These are phyloP conservation scores for Megaceryle torquata DNA, from an alignment of 2,113 vertebrate genomes.

Conservation along the genomic window DNA sequence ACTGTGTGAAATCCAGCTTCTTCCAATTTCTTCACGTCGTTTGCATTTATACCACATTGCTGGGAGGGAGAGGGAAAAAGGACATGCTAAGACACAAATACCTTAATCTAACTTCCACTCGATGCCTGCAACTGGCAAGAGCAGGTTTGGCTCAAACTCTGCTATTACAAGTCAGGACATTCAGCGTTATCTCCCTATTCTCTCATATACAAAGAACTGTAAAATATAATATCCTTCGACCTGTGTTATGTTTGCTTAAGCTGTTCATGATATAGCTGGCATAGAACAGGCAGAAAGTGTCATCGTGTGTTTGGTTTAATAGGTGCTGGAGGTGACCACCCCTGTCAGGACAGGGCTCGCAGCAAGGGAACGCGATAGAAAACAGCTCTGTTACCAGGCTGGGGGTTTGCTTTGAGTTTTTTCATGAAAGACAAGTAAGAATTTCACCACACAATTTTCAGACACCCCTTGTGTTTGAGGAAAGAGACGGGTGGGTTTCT, in stretches of 20 bases:
- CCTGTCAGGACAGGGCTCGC: fast-evolving
- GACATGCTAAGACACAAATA: background rate
- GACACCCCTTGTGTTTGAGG: background rate
- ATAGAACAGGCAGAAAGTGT: background rate
- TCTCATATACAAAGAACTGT: too few species aligned
- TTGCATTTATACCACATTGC: slow-evolving; percentile 92
- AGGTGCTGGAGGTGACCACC: background rate
- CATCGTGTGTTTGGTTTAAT: background rate
- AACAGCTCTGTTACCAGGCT: fast-evolving
- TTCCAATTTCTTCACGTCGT: slow-evolving; percentile 94
- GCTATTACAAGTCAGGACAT: background rate
- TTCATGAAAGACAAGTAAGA: background rate
- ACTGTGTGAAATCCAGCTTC: slow-evolving; percentile 97
- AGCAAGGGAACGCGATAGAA: background rate
- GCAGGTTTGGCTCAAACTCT: background rate
- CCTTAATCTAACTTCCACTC: background rate
- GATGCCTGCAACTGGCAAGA: background rate
- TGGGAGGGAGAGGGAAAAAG: slow-evolving; percentile 37
- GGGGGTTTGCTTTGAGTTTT: background rate
- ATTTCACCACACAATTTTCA: background rate
- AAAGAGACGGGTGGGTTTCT: background rate
- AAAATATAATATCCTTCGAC: background rate
- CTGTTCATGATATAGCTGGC: background rate
- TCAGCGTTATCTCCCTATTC: too few species aligned
- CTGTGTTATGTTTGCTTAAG: fast-evolving